These are phyloP conservation scores for Luscinia megarhynchos DNA, from an alignment of 2,797 vertebrate species.

Conservation along the genomic window DNA sequence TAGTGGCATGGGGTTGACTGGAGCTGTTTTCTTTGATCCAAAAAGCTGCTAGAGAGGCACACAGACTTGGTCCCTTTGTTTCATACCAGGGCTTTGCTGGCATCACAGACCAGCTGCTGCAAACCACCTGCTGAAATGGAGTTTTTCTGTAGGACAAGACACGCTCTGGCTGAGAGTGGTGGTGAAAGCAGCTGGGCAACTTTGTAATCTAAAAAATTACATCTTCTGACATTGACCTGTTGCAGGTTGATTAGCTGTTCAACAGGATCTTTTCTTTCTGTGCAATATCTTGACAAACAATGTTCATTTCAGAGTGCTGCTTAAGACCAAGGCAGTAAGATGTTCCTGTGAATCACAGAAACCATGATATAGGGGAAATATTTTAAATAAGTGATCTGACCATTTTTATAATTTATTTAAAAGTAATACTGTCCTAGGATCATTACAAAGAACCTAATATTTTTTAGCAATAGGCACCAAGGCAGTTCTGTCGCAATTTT, in stretches of 20 bases:
- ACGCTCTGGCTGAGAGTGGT: not conserved
- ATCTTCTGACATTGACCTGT: not conserved
- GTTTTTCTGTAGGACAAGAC: not conserved
- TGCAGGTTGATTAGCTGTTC: not conserved
- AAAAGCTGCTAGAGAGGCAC: not conserved
- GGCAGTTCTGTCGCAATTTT: constrained; percentile 48
- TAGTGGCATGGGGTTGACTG: not conserved
- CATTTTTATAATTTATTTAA: constrained; percentile 40
- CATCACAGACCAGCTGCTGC: not conserved
- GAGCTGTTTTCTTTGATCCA: not conserved
- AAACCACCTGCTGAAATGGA: not conserved
- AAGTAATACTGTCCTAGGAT: constrained; percentile 12
- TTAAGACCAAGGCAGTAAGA: not conserved
- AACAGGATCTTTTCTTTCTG: not conserved
- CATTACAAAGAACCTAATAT: constrained; percentile 1
- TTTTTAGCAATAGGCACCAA: constrained; percentile 52
- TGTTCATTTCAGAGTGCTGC: not conserved
- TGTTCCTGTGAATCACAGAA: not conserved
- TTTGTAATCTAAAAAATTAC: not conserved
- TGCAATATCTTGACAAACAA: not conserved
- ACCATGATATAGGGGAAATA: not conserved
- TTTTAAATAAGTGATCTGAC: constrained; percentile 43
- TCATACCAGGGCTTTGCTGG: fast-evolving
- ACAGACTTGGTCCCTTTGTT: not conserved
- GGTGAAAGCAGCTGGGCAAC: not conserved